These are phyloP conservation scores for Mellilla xanthometata DNA, from an alignment of 2,888 invertebrate species.

Conservation along the genomic window DNA sequence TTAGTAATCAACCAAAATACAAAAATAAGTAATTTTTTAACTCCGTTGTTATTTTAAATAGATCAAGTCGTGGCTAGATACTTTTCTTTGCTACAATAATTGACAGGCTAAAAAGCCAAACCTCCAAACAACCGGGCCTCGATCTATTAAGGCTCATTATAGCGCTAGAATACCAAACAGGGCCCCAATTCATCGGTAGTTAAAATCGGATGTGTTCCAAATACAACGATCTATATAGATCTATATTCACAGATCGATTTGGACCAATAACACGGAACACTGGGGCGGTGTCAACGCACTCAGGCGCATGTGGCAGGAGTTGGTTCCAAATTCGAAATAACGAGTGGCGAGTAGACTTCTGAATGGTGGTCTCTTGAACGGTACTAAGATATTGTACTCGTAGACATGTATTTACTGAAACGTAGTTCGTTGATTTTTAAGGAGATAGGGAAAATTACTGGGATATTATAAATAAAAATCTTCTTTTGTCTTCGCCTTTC, in stretches of 20 bases:
- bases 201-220: constrained; percentile 38
- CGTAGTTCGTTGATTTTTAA: no score
- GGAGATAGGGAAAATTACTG: no score
- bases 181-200: constrained; percentile 31
- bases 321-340: constrained; percentile 16
- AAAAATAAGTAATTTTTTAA: no score
- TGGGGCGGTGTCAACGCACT: constrained; percentile 64
- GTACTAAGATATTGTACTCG: background rate
- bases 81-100: no score
- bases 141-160: constrained; percentile 11
- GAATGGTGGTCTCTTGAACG: constrained; percentile 5
- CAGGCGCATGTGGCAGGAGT: constrained; percentile 28
- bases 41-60: no score
- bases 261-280: constrained; percentile 70
- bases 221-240: constrained; percentile 34
- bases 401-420: no score
- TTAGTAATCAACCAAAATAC: no score
- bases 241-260: constrained; percentile 56
- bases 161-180: constrained; percentile 19
- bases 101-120: background rate
- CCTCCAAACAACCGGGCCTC: background rate
- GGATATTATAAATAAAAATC: no score
- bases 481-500: no score
- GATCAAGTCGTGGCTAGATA: no score
- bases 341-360: constrained; percentile 8